A percentile compares a stretch with the other conserved stretches of the same genome.
Evolutionary conservation across 2,888 invertebrate genomes (phyloP).

Genomic region (Eupeodes latifasciatus): DNA sequence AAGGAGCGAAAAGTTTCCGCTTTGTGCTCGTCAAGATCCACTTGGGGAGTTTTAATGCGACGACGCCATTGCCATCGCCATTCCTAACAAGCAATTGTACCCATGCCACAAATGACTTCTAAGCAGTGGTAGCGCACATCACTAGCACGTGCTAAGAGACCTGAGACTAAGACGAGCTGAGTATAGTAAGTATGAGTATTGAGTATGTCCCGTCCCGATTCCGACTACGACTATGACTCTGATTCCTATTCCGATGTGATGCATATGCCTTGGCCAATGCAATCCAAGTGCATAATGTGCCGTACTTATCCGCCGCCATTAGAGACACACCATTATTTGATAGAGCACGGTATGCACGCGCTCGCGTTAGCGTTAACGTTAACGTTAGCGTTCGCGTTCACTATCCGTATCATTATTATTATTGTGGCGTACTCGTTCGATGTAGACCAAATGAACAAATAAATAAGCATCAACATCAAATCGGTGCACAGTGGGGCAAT

Average conservation of each 20-base stretch:
- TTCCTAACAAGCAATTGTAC: slow-evolving; percentile 73
- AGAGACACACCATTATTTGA: slow-evolving; percentile 77
- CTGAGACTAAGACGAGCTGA: slow-evolving; percentile 3
- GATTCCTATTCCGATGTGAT: slow-evolving; percentile 32
- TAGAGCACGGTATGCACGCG: slow-evolving; percentile 75
- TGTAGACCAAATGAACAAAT: slow-evolving; percentile 76
- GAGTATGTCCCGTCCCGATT: slow-evolving; percentile 44
- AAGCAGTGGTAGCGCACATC: slow-evolving; percentile 71
- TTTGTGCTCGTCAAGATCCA: slow-evolving; percentile 68
- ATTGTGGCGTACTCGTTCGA: slow-evolving; percentile 73
- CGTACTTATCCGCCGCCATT: slow-evolving; percentile 74
- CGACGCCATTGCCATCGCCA: slow-evolving; percentile 61
- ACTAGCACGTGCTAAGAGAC: slow-evolving; percentile 67
- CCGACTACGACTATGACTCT: neutral
- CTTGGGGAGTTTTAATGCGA: slow-evolving; percentile 72
- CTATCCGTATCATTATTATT: slow-evolving; percentile 76
- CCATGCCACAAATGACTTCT: slow-evolving; percentile 66
- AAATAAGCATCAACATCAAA: slow-evolving; percentile 72
- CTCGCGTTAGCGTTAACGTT: slow-evolving; percentile 60
- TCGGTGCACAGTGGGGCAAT: neutral
- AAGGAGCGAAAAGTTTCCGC: slow-evolving; percentile 54
- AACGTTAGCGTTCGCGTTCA: slow-evolving; percentile 65
- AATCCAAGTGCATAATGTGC: slow-evolving; percentile 75
- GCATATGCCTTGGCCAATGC: slow-evolving; percentile 69
- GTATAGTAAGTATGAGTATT: neutral